Conservation (phyloP, 2,113 vertebrate species). For the Gasterosteus aculeatus region DNA sequence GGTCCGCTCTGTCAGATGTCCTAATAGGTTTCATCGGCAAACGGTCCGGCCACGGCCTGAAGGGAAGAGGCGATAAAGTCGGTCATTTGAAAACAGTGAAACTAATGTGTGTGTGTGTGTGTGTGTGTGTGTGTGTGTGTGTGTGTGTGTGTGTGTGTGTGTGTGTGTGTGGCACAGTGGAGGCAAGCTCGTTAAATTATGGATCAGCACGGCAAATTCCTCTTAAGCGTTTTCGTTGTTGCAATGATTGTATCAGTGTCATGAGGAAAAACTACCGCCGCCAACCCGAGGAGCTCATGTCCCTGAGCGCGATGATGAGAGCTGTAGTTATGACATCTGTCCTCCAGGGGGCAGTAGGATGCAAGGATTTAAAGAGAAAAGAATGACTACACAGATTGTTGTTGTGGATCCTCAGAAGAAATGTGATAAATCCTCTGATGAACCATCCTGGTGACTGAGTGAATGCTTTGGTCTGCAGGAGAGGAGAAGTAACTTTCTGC, state of each 20-base stretch:
- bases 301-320: too few relatives aligned
- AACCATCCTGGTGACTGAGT: not conserved
- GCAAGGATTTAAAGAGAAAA: fast-evolving
- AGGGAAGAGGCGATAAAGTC: slow-evolving; percentile 31
- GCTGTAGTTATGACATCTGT: not conserved
- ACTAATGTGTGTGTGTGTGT: not conserved
- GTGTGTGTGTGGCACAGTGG: too few relatives aligned
- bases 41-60: not conserved
- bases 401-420: not conserved
- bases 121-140: too few relatives aligned
- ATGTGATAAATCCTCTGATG: not conserved
- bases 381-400: not conserved
- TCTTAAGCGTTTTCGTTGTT: slow-evolving; percentile 2
- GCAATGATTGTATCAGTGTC: not conserved
- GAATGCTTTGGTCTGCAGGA: not conserved
- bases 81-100: slow-evolving; percentile 14
- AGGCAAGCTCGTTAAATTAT: slow-evolving; percentile 1
- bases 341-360: slow-evolving; percentile 61
- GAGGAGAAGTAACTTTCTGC: not conserved
- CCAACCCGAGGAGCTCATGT: not conserved
- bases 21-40: slow-evolving; percentile 6
- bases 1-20: slow-evolving; percentile 11
- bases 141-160: too few relatives aligned
- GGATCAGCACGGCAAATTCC: not conserved
- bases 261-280: not conserved